Conservation (phyloP, 1,140 invertebrate species). For the Tribolium castaneum region DNA sequence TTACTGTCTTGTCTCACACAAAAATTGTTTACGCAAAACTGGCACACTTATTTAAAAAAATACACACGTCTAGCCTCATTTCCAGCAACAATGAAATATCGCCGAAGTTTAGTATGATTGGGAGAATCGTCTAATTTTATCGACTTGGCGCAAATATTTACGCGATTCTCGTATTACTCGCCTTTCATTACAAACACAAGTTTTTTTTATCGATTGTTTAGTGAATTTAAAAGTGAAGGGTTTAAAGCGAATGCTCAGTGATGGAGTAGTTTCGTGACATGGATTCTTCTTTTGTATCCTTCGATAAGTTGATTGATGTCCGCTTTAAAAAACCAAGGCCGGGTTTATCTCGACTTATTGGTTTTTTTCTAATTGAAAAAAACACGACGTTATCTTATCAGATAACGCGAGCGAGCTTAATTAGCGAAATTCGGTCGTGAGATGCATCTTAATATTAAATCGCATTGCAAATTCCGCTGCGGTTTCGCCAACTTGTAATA, state of each 20-base stretch:
- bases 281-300: slow-evolving; percentile 21
- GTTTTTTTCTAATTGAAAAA: neutral
- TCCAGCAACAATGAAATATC: slow-evolving; percentile 12
- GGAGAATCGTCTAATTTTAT: slow-evolving; percentile 20
- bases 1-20: no score
- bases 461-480: slow-evolving; percentile 12
- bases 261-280: slow-evolving; percentile 31
- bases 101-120: neutral
- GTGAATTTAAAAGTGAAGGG: neutral
- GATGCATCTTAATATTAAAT: slow-evolving; percentile 20
- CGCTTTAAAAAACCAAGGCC: slow-evolving; percentile 6
- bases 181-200: neutral
- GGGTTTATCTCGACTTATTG: neutral
- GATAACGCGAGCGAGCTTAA: neutral
- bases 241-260: slow-evolving; percentile 14
- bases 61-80: no score
- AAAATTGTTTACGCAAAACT: no score
- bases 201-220: neutral
- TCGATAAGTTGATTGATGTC: slow-evolving; percentile 27
- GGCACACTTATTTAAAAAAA: no score
- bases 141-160: slow-evolving; percentile 9
- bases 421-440: neutral
- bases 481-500: slow-evolving; percentile 11
- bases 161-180: neutral
- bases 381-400: slow-evolving; percentile 14